Evolutionary conservation across 2,113 vertebrate genomes (phyloP).

Genomic region (Balaeniceps rex): DNA sequence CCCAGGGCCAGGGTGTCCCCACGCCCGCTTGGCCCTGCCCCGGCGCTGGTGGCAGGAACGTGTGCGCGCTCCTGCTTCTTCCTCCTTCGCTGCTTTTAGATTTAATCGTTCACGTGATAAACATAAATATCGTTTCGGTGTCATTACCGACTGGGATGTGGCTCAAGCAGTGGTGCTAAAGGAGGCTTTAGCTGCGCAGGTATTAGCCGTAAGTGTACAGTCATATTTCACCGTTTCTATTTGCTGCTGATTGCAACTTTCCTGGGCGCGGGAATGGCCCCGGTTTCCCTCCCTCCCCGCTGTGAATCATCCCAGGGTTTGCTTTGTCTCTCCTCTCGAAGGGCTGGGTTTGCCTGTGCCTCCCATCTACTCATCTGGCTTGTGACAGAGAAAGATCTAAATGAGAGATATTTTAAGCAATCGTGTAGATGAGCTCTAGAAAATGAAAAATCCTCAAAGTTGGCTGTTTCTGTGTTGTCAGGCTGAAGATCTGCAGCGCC

Average conservation of each 20-base stretch:
- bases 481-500: neutral
- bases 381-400: too few relatives aligned
- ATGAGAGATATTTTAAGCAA: neutral
- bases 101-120: neutral
- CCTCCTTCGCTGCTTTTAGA: neutral
- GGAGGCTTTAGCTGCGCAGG: neutral
- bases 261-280: rapidly evolving
- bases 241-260: neutral
- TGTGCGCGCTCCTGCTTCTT: neutral
- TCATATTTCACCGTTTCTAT: neutral
- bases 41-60: neutral
- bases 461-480: neutral
- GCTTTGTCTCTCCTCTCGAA: neutral
- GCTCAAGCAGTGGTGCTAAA: neutral
- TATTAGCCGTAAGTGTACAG: rapidly evolving
- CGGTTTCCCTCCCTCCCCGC: too few relatives aligned
- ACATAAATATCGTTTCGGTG: neutral
- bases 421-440: neutral
- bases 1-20: too few relatives aligned
- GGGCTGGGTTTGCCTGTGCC: neutral
- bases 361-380: neutral
- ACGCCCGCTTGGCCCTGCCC: too few relatives aligned
- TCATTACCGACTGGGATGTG: rapidly evolving
- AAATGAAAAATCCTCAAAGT: neutral
- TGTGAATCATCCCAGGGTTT: neutral